Evolutionary conservation across 2,888 invertebrate species (phyloP), one percentile per base, ranked within the genome.

Genomic region (Oligia fasciuncula): DNA sequence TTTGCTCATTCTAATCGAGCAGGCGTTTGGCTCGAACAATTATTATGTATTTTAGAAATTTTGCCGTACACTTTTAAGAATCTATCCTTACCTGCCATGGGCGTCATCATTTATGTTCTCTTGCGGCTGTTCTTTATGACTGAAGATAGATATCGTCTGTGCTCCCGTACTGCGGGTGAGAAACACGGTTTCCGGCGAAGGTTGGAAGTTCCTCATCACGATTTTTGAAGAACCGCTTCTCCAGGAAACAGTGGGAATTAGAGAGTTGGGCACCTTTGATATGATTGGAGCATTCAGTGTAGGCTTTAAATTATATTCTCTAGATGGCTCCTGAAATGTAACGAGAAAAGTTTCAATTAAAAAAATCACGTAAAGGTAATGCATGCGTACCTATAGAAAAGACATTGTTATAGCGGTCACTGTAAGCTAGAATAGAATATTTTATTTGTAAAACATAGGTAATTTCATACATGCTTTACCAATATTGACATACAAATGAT

Each of bases 131-230:
- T 82, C 77, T 35, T 80, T 81, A 0, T 69, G 60, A 19, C 29
- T 62, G 8, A 78, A 14, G 14, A 79, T 66, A 2, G 76, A 66
- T 54, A 81, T 66, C 19, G 79, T 74, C 62, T 73, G 68, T 29
- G 78, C 65, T 68, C 11, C 11, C 35, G n/a, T 62, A 9, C 66
- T 51, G 3, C 40, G 66, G 5, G 35, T 46, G 1, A 75, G 71
- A 57, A 76, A 80, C 67, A 77, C 17, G 11, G 35, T 43, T 6
- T 83, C 78, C 1, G 77, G 62, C 43, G 88, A 63, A 9, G 91
- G 90, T 66, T 90, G 82, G 75, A 91, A 94, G 63, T 92, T 92
- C 70, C 93, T 92, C 92, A 93, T 92, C 40, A 94, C 77, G 66
- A 93, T 93, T 65, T 93, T 85, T 40, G 95, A 92, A 5, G 85